phyloP scores from a whole-genome alignment of 2,888 invertebrate species.

The Platynereis dumerilii region DNA sequence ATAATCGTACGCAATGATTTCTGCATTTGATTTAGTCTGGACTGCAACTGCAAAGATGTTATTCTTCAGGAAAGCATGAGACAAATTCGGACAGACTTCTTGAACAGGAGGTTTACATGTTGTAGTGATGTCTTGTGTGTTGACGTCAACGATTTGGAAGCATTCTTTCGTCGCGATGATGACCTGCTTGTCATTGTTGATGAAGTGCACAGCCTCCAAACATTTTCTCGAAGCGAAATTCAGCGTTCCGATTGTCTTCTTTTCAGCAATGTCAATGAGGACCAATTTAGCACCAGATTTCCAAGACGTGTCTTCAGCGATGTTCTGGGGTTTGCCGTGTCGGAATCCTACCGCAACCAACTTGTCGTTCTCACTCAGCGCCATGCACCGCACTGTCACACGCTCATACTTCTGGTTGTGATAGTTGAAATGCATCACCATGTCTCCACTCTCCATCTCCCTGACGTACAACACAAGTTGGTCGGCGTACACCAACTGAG shows the following conservation, averaged over 20 bases:
- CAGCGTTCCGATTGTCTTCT: not conserved
- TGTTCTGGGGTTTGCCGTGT: conserved; percentile 13
- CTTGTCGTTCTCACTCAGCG: conserved; percentile 15
- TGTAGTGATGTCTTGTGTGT: not conserved
- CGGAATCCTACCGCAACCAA: conserved; percentile 19
- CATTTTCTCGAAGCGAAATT: not conserved
- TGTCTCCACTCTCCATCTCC: conserved; percentile 28
- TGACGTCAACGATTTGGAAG: not conserved
- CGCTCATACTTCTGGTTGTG: conserved; percentile 8
- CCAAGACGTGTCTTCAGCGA: not conserved
- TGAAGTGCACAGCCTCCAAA: not conserved
- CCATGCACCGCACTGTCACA: conserved; percentile 16
- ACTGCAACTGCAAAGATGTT: too few relatives aligned
- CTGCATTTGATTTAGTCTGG: too few relatives aligned
- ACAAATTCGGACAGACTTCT: too few relatives aligned
- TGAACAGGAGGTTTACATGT: not conserved
- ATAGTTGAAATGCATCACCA: not conserved
- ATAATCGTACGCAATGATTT: too few relatives aligned
- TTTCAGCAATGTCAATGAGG: not conserved
- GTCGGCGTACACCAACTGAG: conserved; percentile 13
- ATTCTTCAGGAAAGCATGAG: too few relatives aligned
- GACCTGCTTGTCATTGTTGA: not conserved
- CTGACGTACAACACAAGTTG: conserved; percentile 5
- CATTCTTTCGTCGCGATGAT: not conserved
- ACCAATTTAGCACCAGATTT: not conserved